Percentiles rank a stretch among this genome's conserved stretches.
phyloP scores from a whole-genome alignment of 1,140 invertebrate genomes.

The Drosophila triauraria region DNA sequence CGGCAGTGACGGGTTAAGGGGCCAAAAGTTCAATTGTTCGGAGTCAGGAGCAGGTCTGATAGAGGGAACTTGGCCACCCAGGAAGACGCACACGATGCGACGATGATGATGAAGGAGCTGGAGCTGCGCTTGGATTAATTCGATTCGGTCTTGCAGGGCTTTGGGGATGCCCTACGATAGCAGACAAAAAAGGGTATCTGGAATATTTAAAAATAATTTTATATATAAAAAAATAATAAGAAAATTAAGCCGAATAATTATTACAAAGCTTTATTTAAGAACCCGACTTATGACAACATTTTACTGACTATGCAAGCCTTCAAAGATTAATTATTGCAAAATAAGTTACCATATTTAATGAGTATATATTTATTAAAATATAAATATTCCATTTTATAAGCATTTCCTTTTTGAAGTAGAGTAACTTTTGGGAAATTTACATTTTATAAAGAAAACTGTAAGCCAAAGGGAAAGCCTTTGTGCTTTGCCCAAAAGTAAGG shows the following conservation, averaged over 20 bases:
- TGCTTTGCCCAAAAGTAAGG: background rate
- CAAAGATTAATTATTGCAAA: no score
- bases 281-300: no score
- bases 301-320: no score
- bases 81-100: slow-evolving; percentile 8
- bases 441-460: background rate
- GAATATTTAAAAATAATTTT: no score
- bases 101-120: slow-evolving; percentile 28
- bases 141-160: background rate
- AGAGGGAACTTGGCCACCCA: slow-evolving; percentile 2
- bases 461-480: background rate
- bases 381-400: no score
- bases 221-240: no score
- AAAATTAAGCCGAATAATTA: no score
- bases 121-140: slow-evolving; percentile 11
- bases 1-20: slow-evolving; percentile 11
- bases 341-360: no score
- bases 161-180: background rate
- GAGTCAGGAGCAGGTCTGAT: slow-evolving; percentile 8
- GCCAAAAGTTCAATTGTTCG: slow-evolving; percentile 43
- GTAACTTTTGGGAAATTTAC: background rate
- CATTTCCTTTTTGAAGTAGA: background rate
- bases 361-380: no score
- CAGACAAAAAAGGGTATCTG: no score
- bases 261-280: no score